phyloP scores from a whole-genome alignment of 2,797 vertebrate species.

The Takifugu ocellatus region DNA sequence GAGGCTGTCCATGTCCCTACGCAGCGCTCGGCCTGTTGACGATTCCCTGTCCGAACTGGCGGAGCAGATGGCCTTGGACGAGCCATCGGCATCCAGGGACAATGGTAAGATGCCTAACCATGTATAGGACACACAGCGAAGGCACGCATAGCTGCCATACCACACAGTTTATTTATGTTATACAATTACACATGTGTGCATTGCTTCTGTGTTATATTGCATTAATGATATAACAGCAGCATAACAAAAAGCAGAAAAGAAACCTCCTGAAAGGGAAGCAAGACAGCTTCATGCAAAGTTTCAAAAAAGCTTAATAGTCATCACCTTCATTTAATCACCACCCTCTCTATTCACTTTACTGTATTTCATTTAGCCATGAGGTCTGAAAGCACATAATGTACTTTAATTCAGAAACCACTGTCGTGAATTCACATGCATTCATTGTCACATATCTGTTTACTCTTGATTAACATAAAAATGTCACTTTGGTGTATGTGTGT shows the following conservation, averaged over 20 bases:
- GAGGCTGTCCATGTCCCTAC: slow-evolving; percentile 81
- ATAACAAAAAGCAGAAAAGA: slow-evolving; percentile 4
- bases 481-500: slow-evolving; percentile 23
- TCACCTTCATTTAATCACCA: slow-evolving; percentile 16
- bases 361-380: neutral
- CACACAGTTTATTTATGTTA: too few relatives aligned
- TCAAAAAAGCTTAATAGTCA: slow-evolving; percentile 20
- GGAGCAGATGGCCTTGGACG: slow-evolving; percentile 76
- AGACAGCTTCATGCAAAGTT: neutral
- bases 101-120: slow-evolving; percentile 68
- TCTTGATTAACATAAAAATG: slow-evolving; percentile 12
- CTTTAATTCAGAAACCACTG: slow-evolving; percentile 4
- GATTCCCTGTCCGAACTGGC: slow-evolving; percentile 79
- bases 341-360: too few relatives aligned
- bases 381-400: neutral
- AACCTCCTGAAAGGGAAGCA: slow-evolving; percentile 1
- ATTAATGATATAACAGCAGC: neutral
- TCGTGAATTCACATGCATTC: slow-evolving; percentile 1
- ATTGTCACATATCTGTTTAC: slow-evolving; percentile 2
- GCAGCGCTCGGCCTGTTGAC: slow-evolving; percentile 77
- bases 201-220: neutral
- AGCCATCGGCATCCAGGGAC: slow-evolving; percentile 66
- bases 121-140: slow-evolving; percentile 7
- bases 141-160: neutral
- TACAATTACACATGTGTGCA: neutral